phyloP scores from a whole-genome alignment of 2,113 vertebrate genomes.

The Neodon shergylaensis region DNA sequence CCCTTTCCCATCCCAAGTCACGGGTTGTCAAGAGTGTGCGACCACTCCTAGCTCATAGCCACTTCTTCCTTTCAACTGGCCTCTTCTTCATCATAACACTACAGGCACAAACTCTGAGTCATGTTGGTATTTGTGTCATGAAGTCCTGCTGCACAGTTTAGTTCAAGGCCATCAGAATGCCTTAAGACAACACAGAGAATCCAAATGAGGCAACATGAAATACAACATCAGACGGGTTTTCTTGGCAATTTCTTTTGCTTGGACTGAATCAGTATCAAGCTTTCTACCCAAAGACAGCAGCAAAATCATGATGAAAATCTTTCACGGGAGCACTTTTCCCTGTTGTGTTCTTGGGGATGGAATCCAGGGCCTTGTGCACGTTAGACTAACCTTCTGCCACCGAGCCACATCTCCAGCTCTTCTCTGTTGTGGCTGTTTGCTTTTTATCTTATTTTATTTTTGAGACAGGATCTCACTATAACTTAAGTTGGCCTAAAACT shows the following conservation, averaged over 20 bases:
- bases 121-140: background rate
- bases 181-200: background rate
- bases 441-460: background rate
- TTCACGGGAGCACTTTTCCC: background rate
- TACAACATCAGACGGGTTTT: background rate
- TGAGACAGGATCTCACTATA: background rate
- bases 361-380: no score
- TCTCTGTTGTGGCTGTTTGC: background rate
- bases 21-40: background rate
- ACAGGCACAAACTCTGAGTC: background rate
- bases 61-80: background rate
- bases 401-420: background rate
- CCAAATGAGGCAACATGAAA: background rate
- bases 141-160: background rate
- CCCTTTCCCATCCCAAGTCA: background rate
- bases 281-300: background rate
- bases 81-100: background rate
- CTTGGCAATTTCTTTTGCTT: no score
- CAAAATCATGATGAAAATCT: accelerated
- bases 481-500: background rate
- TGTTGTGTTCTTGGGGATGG: background rate
- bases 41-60: background rate
- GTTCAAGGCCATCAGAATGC: background rate
- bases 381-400: background rate
- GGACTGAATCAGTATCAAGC: background rate